A percentile compares a stretch with the other conserved stretches of the same genome.
phyloP scores from a whole-genome alignment of 1,140 invertebrate genomes.

The Drosophila simulans region DNA sequence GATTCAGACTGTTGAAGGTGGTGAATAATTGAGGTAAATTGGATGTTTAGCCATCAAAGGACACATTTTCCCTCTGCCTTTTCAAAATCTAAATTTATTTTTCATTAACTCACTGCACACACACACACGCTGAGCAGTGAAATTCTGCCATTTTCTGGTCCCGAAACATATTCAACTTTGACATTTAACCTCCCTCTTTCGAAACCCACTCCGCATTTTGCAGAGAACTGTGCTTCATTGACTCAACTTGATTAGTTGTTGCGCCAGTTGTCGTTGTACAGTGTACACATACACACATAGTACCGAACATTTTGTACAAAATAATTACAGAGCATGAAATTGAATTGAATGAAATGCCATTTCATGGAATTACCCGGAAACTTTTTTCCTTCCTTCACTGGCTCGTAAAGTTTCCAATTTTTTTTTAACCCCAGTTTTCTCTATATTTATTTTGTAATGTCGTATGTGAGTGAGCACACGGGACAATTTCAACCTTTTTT shows the following conservation, averaged over 20 bases:
- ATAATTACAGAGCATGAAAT: slow-evolving; percentile 77
- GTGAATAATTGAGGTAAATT: slow-evolving; percentile 41
- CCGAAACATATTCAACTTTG: slow-evolving; percentile 45
- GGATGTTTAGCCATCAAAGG: slow-evolving; percentile 23
- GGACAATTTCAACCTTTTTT: slow-evolving; percentile 35
- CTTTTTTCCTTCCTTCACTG: slow-evolving; percentile 37
- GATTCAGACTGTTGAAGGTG: slow-evolving; percentile 1
- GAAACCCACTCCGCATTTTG: neutral
- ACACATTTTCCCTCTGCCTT: neutral
- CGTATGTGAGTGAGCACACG: slow-evolving; percentile 26
- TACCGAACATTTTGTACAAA: slow-evolving; percentile 54
- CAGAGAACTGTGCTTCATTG: slow-evolving; percentile 50
- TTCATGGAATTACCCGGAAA: slow-evolving; percentile 66
- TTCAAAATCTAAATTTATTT: slow-evolving; percentile 33
- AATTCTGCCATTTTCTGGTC: slow-evolving; percentile 1
- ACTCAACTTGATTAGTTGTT: slow-evolving; percentile 64
- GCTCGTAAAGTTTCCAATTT: slow-evolving; percentile 34
- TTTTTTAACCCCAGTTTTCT: neutral
- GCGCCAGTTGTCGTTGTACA: slow-evolving; percentile 35
- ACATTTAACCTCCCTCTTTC: slow-evolving; percentile 36
- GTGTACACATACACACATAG: slow-evolving; percentile 2
- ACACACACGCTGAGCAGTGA: neutral
- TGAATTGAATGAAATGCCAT: slow-evolving; percentile 73
- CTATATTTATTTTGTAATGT: slow-evolving; percentile 31
- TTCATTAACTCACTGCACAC: slow-evolving; percentile 34